These are phyloP conservation scores for Lathamus discolor DNA, from an alignment of 2,113 vertebrate genomes.

Conservation along the genomic window DNA sequence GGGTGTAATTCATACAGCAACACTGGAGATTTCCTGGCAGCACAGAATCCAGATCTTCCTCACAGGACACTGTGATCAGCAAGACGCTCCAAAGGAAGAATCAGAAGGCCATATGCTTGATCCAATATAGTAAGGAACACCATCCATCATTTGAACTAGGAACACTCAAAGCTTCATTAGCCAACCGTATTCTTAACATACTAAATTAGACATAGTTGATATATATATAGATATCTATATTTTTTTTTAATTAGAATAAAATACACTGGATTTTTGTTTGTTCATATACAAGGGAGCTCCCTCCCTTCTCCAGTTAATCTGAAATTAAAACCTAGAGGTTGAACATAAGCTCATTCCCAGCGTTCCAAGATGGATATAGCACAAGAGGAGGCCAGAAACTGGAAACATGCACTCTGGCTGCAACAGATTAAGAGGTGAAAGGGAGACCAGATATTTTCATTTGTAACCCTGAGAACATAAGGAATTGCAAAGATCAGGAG, in stretches of 20 bases:
- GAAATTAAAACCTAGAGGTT: slow-evolving; percentile 54
- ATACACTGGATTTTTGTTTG: slow-evolving; percentile 63
- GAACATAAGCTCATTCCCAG: slow-evolving; percentile 49
- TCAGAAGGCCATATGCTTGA: slow-evolving; percentile 50
- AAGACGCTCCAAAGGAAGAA: slow-evolving; percentile 36
- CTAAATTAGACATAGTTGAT: slow-evolving; percentile 35
- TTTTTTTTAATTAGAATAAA: slow-evolving; percentile 51
- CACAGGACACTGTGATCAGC: background rate
- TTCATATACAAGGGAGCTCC: slow-evolving; percentile 45
- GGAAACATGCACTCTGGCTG: slow-evolving; percentile 71
- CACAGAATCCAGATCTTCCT: slow-evolving; percentile 33
- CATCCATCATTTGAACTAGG: slow-evolving; percentile 46
- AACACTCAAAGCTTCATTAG: slow-evolving; percentile 44
- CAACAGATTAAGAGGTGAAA: slow-evolving; percentile 56
- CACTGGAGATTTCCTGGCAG: background rate
- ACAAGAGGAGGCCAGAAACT: slow-evolving; percentile 55
- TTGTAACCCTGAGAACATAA: slow-evolving; percentile 85
- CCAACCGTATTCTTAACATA: slow-evolving; percentile 52
- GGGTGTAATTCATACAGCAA: background rate
- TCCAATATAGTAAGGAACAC: slow-evolving; percentile 44
- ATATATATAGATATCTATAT: background rate
- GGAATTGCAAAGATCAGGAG: slow-evolving; percentile 73
- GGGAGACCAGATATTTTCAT: slow-evolving; percentile 60
- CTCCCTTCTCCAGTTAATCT: slow-evolving; percentile 21
- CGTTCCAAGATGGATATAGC: slow-evolving; percentile 47